These are phyloP conservation scores for Lutraria rhynchaena DNA, from an alignment of 1,140 invertebrate species.

Conservation along the genomic window DNA sequence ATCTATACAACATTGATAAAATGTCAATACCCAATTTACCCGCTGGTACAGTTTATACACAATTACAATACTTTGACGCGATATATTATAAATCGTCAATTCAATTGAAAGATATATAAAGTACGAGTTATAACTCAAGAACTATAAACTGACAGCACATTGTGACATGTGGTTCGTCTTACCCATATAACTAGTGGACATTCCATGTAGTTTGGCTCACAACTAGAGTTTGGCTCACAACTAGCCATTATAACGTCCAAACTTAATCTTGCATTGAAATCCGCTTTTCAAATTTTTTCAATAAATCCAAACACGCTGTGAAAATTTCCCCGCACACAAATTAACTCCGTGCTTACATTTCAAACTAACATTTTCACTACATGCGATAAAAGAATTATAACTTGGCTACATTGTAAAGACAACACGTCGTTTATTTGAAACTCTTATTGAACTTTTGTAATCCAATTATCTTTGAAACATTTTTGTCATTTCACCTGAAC, in stretches of 20 bases:
- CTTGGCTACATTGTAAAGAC: neutral
- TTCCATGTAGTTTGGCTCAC: slow-evolving; percentile 48
- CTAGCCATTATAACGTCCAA: slow-evolving; percentile 23
- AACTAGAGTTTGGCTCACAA: slow-evolving; percentile 36
- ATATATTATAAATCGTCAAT: too few relatives aligned
- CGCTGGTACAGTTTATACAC: too few relatives aligned
- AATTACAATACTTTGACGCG: too few relatives aligned
- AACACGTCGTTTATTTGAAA: neutral
- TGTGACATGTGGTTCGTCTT: neutral
- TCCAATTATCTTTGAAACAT: slow-evolving; percentile 29
- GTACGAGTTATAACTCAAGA: too few relatives aligned
- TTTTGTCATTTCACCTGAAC: slow-evolving; percentile 24
- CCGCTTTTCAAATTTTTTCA: neutral
- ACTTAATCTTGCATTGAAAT: neutral
- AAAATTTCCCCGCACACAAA: neutral
- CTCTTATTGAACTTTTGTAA: slow-evolving; percentile 28
- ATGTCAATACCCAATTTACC: too few relatives aligned
- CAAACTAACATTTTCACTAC: neutral
- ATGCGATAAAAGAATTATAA: neutral
- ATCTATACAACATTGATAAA: neutral
- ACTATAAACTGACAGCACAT: too few relatives aligned
- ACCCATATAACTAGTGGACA: slow-evolving; percentile 55
- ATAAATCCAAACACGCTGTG: slow-evolving; percentile 24
- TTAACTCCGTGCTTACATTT: neutral
- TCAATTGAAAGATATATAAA: too few relatives aligned